phyloP scores from a whole-genome alignment of 2,797 vertebrate genomes.

The Glyptemys insculpta region DNA sequence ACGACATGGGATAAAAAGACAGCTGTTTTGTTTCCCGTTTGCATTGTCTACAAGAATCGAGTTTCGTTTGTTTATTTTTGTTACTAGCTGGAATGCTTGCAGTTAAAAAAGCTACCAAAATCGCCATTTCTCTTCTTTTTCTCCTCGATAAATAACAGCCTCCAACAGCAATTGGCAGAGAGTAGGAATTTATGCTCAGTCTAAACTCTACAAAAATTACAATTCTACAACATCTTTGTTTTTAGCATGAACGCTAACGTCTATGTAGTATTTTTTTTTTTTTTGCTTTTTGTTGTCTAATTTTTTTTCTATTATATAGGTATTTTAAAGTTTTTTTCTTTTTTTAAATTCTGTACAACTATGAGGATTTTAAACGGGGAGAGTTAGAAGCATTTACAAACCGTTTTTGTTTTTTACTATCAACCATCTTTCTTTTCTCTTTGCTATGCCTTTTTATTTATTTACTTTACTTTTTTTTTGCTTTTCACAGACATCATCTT shows the following conservation, averaged over 20 bases:
- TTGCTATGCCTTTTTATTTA: constrained; percentile 71
- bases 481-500: constrained; percentile 81
- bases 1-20: constrained; percentile 75
- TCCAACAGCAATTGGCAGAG: constrained; percentile 84
- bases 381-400: constrained; percentile 89
- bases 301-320: constrained; percentile 93
- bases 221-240: constrained; percentile 93
- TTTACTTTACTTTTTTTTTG: constrained; percentile 70
- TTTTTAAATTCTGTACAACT: constrained; percentile 92
- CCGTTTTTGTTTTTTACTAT: constrained; percentile 75
- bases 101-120: constrained; percentile 91
- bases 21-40: constrained; percentile 73
- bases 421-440: constrained; percentile 79
- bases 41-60: constrained; percentile 77
- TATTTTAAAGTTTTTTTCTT: constrained; percentile 94
- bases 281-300: constrained; percentile 85
- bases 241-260: constrained; percentile 89
- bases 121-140: constrained; percentile 81
- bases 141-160: constrained; percentile 82
- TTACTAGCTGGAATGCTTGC: constrained; percentile 89
- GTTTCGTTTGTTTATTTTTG: constrained; percentile 64
- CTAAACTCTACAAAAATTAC: constrained; percentile 98
- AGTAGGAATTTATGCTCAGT: constrained; percentile 94
- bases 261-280: constrained; percentile 91
- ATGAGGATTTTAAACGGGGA: constrained; percentile 89